These are phyloP conservation scores for Neofelis nebulosa DNA, from an alignment of 2,113 vertebrate genomes.

Conservation along the genomic window DNA sequence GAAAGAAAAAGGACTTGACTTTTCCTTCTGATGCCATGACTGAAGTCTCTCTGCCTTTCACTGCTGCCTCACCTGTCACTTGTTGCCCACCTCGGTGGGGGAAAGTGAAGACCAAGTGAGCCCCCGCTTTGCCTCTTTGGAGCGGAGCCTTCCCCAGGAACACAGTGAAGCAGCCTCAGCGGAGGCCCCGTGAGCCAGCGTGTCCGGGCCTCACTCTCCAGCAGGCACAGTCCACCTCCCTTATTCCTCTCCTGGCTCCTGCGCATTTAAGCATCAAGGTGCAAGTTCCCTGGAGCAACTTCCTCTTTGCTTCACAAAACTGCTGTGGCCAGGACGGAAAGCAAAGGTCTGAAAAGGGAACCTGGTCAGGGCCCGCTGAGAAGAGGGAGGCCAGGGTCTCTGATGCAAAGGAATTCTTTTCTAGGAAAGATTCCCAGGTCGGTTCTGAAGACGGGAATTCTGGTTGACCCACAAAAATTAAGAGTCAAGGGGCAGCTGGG, in stretches of 20 bases:
- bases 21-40: background rate
- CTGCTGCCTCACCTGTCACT: background rate
- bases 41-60: background rate
- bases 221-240: background rate
- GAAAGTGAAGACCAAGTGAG: background rate
- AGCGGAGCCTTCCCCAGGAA: too few relatives aligned
- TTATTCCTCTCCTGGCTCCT: background rate
- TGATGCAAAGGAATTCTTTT: background rate
- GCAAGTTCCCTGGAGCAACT: background rate
- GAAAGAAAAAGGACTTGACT: background rate
- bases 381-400: background rate
- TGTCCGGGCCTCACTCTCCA: background rate
- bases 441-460: background rate
- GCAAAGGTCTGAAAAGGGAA: background rate
- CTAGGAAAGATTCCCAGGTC: background rate
- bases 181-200: rapidly evolving
- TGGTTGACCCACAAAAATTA: background rate
- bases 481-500: background rate
- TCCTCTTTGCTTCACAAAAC: background rate
- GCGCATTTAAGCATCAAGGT: background rate
- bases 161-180: background rate
- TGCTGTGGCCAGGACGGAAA: background rate
- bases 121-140: background rate
- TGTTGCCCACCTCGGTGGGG: background rate
- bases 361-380: rapidly evolving